These are phyloP conservation scores for Acrocephalus arundinaceus DNA, from an alignment of 2,113 vertebrate genomes.

Conservation along the genomic window DNA sequence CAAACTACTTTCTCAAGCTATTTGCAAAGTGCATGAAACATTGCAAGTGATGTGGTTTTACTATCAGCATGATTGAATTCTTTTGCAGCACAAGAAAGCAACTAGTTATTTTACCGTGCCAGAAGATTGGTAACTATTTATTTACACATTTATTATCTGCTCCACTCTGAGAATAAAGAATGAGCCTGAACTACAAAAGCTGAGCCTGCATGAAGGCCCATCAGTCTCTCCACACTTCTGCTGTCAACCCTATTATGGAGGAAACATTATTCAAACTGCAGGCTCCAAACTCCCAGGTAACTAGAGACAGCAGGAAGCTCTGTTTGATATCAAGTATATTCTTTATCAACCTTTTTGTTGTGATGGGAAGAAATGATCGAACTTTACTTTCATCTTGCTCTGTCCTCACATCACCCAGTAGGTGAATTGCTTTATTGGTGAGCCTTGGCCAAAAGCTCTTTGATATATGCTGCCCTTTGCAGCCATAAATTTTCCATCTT, in stretches of 20 bases:
- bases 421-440: slow-evolving; percentile 76
- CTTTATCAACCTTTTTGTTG: slow-evolving; percentile 84
- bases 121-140: slow-evolving; percentile 76
- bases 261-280: slow-evolving; percentile 86
- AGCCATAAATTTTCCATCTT: slow-evolving; percentile 77
- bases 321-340: slow-evolving; percentile 81
- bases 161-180: slow-evolving; percentile 75
- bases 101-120: slow-evolving; percentile 65
- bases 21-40: neutral
- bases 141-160: slow-evolving; percentile 77
- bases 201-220: slow-evolving; percentile 84
- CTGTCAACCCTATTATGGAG: slow-evolving; percentile 91
- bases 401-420: slow-evolving; percentile 80
- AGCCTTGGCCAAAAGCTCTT: slow-evolving; percentile 72
- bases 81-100: slow-evolving; percentile 62
- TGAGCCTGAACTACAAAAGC: slow-evolving; percentile 76
- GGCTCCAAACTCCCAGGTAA: slow-evolving; percentile 93
- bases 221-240: slow-evolving; percentile 99
- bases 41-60: neutral
- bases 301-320: slow-evolving; percentile 82
- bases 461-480: slow-evolving; percentile 70
- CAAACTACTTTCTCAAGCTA: neutral
- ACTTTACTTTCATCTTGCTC: slow-evolving; percentile 85
- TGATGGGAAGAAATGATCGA: slow-evolving; percentile 81
- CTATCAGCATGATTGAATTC: slow-evolving; percentile 26